These are phyloP conservation scores for Pristionchus entomophagus DNA, from an alignment of 2,888 invertebrate species.

Conservation along the genomic window DNA sequence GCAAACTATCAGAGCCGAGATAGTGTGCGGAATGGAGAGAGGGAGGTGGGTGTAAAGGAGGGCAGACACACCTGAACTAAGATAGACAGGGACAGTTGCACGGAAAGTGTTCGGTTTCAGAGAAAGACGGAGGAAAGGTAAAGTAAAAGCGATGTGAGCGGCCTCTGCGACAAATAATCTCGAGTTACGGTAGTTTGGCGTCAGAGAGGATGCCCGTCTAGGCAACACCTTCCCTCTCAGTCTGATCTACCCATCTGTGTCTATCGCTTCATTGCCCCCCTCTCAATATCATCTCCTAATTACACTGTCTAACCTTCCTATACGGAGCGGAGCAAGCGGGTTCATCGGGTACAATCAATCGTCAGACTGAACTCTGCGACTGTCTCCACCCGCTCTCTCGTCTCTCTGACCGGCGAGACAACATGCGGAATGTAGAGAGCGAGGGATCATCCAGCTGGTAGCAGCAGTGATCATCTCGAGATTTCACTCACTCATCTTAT, in stretches of 20 bases:
- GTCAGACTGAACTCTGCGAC: background rate
- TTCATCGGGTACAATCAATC: background rate
- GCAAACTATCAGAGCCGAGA: background rate
- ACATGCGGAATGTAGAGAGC: background rate
- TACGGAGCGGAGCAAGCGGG: background rate
- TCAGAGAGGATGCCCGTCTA: background rate
- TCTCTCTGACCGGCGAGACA: background rate
- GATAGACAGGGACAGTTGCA: background rate
- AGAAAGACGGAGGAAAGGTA: background rate
- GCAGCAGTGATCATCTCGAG: background rate
- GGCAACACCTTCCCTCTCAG: background rate
- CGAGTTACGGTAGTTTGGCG: background rate
- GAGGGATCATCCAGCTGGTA: slow-evolving; percentile 3
- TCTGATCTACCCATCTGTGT: slow-evolving; percentile 29
- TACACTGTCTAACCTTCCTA: background rate
- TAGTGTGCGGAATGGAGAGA: background rate
- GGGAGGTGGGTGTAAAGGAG: too few species aligned
- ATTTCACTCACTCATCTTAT: background rate
- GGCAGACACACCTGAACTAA: slow-evolving; percentile 17
- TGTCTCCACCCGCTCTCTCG: background rate
- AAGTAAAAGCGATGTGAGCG: background rate
- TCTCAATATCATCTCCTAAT: slow-evolving; percentile 14
- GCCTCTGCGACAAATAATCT: too few species aligned
- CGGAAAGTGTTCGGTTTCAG: background rate
- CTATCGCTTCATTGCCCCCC: too few species aligned